A percentile compares a stretch with the other conserved stretches of the same genome.
phyloP scores from a whole-genome alignment of 2,113 vertebrate genomes.

The Osmerus eperlanus region DNA sequence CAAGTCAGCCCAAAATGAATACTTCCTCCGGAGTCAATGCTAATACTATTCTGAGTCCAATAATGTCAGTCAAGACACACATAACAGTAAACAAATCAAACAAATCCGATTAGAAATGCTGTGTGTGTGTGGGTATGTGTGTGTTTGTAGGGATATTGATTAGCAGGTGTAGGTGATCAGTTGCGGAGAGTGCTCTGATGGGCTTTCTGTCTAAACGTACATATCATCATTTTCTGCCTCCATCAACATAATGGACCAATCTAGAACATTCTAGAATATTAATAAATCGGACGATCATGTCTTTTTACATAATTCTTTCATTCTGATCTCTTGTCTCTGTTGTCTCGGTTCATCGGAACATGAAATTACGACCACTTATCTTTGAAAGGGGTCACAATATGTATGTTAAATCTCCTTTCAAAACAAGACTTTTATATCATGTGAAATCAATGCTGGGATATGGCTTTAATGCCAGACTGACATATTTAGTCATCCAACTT shows the following conservation, averaged over 20 bases:
- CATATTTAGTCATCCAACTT: too few species aligned
- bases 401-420: conserved; percentile 35
- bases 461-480: conserved; percentile 12
- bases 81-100: conserved; percentile 76
- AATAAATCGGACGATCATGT: conserved; percentile 30
- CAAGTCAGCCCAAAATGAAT: conserved; percentile 73
- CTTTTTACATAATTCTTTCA: conserved; percentile 25
- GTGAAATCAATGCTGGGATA: conserved; percentile 43
- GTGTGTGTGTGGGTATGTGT: conserved; percentile 49
- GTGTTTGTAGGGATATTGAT: not conserved
- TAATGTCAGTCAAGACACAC: conserved; percentile 71
- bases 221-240: conserved; percentile 32
- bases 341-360: conserved; percentile 24
- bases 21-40: conserved; percentile 73
- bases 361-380: conserved; percentile 31
- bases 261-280: conserved; percentile 21
- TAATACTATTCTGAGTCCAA: conserved; percentile 76
- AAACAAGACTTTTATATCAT: conserved; percentile 22
- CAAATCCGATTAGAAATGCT: conserved; percentile 75
- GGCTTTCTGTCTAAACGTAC: conserved; percentile 20
- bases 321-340: conserved; percentile 5
- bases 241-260: conserved; percentile 26
- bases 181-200: conserved; percentile 12
- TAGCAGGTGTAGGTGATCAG: not conserved
- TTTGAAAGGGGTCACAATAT: conserved; percentile 31